Base-by-base conservation (phyloP, 2,113 vertebrate genomes). In the Redunca redunca region DNA sequence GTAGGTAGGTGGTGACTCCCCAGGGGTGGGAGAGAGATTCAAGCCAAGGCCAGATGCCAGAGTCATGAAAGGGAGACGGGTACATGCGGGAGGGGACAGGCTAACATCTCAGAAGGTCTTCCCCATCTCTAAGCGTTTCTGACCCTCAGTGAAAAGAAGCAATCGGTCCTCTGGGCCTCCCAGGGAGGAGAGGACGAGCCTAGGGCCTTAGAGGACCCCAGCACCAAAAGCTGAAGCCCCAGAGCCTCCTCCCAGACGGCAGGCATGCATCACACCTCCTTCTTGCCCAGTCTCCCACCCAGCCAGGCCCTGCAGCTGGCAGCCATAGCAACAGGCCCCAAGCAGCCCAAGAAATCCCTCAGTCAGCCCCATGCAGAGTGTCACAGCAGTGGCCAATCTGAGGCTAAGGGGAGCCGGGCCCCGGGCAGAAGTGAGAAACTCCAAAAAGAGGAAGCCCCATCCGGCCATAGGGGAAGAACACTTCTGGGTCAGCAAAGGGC, bases 241-340 rank as follows among this genome's bases (percentile, higher is more conserved):
- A 15, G 25, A 25, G 67, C 43, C 81, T 71, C 91, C 81, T 52
- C 26, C 19, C 2, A 8, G 92, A n/a, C 13, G 64, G 46, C 30
- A 2, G 71, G 25, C 86, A 55, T 8, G 3, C 2, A 5, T 40
- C 77, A 91, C 28, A 33, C 21, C 80, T 28, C 55, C 60, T 52
- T 88, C 74, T 62, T 36, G 67, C 74, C 46, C 0, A 1, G 82
- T 28, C 28, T 62, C 74, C 48, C 6, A 25, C 55, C 64, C 80
- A 88, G 58, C 88, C 57, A 43, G 81, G 80, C 55, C 93, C 92
- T 80, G 86, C 83, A 90, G 91, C 93, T 81, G 83, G 71, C 40
- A 97, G 62, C 88, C 96, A 97, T 46, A 57, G 96, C 91, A 93
- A 97, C 91, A 26, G 86, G 78, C 64, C 93, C 91, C 58, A 88